These are phyloP conservation scores for Lampris incognitus DNA, from an alignment of 2,113 vertebrate genomes.

Conservation along the genomic window DNA sequence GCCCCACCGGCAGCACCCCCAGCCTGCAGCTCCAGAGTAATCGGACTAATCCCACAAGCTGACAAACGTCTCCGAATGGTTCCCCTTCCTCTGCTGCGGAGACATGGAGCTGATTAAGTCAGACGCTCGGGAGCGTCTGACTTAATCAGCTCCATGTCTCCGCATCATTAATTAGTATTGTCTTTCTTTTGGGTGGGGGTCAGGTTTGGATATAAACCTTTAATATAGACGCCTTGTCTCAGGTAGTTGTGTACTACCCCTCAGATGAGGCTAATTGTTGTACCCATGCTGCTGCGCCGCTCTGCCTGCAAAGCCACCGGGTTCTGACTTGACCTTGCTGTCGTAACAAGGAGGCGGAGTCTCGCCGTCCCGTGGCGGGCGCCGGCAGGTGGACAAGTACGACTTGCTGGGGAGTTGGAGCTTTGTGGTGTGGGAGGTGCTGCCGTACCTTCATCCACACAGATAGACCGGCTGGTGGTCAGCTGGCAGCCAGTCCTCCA, in stretches of 20 bases:
- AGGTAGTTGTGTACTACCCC: not conserved
- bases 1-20: not conserved
- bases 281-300: too few relatives aligned
- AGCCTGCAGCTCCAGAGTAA: conserved; percentile 26
- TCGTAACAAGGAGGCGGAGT: conserved; percentile 38
- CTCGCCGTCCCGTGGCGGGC: too few relatives aligned
- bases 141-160: too few relatives aligned
- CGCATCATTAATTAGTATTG: too few relatives aligned
- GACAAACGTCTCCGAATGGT: conserved; percentile 32
- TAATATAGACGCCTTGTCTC: conserved; percentile 19
- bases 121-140: not conserved
- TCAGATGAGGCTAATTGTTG: too few relatives aligned
- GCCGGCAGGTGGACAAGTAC: too few relatives aligned
- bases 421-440: conserved; percentile 62
- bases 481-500: too few relatives aligned
- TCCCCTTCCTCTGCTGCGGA: conserved; percentile 44
- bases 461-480: not conserved
- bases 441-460: conserved; percentile 34
- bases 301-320: too few relatives aligned
- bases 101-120: conserved; percentile 61
- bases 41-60: conserved; percentile 57
- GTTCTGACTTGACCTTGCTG: not conserved
- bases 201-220: not conserved
- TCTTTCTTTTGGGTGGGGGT: too few relatives aligned
- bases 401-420: conserved; percentile 26